Evolutionary conservation across 92 coral and sea anemone genomes (phyloP), one percentile per base, ranked within the genome.

Genomic region (Parazoanthus darwini): DNA sequence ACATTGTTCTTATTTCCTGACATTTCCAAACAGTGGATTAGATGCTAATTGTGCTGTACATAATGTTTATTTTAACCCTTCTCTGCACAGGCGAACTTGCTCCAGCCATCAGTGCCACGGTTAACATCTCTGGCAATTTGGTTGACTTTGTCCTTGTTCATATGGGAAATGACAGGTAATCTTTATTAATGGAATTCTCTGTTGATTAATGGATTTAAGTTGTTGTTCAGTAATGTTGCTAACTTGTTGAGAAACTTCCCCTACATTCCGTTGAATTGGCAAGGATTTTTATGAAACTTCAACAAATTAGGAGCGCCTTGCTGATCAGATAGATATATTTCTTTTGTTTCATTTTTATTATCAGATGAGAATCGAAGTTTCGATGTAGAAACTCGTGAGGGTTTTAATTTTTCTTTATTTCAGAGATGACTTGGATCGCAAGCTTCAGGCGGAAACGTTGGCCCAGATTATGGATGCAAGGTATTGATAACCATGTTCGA

Each of bases 111-210:
- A 97, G 99, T 88, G 99, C 99, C 1, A 95, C 98, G 39, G 93
- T 97, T 29, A 95, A 97, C 86, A 92, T 97, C 76, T 91, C 97
- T 81, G 98, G 97, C 36, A 90, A 80, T 77, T 88, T 96, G 81
- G 98, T 96, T 8, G 99, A 96, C 86, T 91, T 93, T 77, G 96
- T 95, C 7, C 79, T 96, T 51, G 98, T 95, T 56, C 99, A 96
- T 89, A 96, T 96, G 99, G 99, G 99, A 42, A 95, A 96, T 73
- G 99, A 96, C 91, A 91, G 98, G 99, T 96, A 82, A 63, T 18
- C 5, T 14, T 25, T 0, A 22, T 4, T 0, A 63, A 8, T 54
- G 59, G 51, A 46, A 46, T 46, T 46, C 51, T 46, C 11, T 46
- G 51, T 46, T 4, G 1, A 46, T 4, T 9, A 46, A 9, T 10